Percentiles rank a stretch among this genome's conserved stretches.
phyloP scores from a whole-genome alignment of 2,888 invertebrate species.

The Agonopterix arenella region DNA sequence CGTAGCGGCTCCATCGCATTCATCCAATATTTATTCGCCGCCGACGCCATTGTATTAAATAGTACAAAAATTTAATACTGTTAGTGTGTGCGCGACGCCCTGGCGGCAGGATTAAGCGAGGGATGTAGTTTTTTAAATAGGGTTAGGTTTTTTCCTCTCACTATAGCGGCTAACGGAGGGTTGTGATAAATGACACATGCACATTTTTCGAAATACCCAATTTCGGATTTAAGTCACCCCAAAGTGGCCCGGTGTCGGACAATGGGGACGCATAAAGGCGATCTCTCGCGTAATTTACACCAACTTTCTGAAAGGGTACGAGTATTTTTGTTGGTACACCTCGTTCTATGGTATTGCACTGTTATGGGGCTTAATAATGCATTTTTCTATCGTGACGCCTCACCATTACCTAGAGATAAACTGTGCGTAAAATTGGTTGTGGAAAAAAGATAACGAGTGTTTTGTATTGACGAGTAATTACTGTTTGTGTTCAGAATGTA shows the following conservation, averaged over 20 bases:
- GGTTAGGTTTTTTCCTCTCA: constrained; percentile 65
- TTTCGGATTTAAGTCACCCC: constrained; percentile 79
- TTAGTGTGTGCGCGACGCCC: constrained; percentile 64
- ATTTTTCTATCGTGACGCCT: constrained; percentile 57
- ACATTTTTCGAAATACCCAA: constrained; percentile 78
- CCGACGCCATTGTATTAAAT: constrained; percentile 63
- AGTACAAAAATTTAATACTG: constrained; percentile 71
- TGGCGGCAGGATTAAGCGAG: constrained; percentile 59
- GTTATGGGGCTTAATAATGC: constrained; percentile 66
- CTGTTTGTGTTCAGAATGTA: constrained; percentile 3
- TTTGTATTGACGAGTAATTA: constrained; percentile 38
- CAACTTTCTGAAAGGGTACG: constrained; percentile 38
- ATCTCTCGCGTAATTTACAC: constrained; percentile 63
- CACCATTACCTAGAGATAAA: constrained; percentile 51
- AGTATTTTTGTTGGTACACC: constrained; percentile 37
- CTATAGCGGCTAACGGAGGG: constrained; percentile 38
- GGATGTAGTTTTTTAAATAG: constrained; percentile 73
- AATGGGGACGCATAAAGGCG: constrained; percentile 41
- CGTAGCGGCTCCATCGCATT: constrained; percentile 39
- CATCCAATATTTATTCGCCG: constrained; percentile 70
- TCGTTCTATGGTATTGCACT: constrained; percentile 41
- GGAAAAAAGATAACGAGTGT: constrained; percentile 48
- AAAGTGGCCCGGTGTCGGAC: constrained; percentile 72
- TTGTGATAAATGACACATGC: constrained; percentile 78
- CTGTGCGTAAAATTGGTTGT: constrained; percentile 53